Percentiles rank a stretch among this genome's conserved stretches.
These are phyloP conservation scores for Champsocephalus esox DNA, from an alignment of 2,797 vertebrate species.

Conservation along the genomic window DNA sequence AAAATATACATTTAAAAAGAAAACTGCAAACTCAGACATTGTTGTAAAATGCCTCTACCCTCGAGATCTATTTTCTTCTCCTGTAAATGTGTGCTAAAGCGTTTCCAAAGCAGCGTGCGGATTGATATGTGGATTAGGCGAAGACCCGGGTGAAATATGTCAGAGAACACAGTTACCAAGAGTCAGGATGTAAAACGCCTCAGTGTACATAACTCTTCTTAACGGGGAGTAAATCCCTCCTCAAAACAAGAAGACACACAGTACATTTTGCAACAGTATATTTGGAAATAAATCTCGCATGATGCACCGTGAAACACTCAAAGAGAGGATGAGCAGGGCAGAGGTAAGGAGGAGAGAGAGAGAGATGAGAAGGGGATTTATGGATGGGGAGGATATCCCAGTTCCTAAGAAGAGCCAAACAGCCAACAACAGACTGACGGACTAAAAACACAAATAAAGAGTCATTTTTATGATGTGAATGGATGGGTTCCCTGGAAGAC, in stretches of 20 bases:
- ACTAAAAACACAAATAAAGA: constrained; percentile 81
- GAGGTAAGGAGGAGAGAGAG: constrained; percentile 52
- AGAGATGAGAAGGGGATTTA: constrained; percentile 76
- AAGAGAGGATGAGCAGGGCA: constrained; percentile 60
- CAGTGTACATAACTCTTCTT: constrained; percentile 86
- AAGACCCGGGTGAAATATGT: constrained; percentile 75
- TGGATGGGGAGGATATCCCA: constrained; percentile 66
- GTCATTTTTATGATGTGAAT: constrained; percentile 80
- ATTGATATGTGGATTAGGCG: constrained; percentile 83
- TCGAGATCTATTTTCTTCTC: constrained; percentile 47
- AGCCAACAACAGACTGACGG: constrained; percentile 71
- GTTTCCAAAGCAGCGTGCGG: constrained; percentile 55
- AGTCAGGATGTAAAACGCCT: constrained; percentile 79
- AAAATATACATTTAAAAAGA: constrained; percentile 9
- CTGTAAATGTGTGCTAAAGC: constrained; percentile 71
- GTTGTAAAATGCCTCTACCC: constrained; percentile 36
- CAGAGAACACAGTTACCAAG: constrained; percentile 74
- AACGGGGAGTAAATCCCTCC: constrained; percentile 84
- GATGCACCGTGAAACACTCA: constrained; percentile 83
- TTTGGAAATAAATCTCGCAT: constrained; percentile 88
- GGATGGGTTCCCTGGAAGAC: constrained; percentile 76
- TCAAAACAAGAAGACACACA: constrained; percentile 82
- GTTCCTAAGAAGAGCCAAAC: constrained; percentile 76
- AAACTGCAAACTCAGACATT: constrained; percentile 12
- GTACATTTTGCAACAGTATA: constrained; percentile 84